These are phyloP conservation scores for Lasioglossum zephyrum DNA, from an alignment of 2,888 invertebrate species.

Conservation along the genomic window DNA sequence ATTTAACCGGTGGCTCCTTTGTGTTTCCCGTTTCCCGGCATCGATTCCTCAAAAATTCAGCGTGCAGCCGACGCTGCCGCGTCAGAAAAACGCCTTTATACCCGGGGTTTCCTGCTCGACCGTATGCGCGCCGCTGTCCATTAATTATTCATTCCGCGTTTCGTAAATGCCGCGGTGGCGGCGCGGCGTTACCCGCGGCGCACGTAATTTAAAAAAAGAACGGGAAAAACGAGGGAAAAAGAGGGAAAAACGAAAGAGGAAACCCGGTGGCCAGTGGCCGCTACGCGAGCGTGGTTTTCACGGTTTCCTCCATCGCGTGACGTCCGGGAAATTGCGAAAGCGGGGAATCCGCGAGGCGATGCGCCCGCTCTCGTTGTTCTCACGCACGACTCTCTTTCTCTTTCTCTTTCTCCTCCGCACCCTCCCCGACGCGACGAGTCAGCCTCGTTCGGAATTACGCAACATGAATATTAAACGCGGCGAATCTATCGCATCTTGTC, in stretches of 20 bases:
- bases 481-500: constrained; percentile 57
- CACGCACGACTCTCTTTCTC: not conserved
- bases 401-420: not conserved
- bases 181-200: constrained; percentile 38
- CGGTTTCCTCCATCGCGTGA: constrained; percentile 47
- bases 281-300: constrained; percentile 51
- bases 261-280: not conserved
- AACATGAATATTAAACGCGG: constrained; percentile 64
- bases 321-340: constrained; percentile 52
- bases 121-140: constrained; percentile 45
- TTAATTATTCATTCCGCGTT: constrained; percentile 70
- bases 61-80: not conserved
- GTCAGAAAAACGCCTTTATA: constrained; percentile 55
- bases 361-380: constrained; percentile 1
- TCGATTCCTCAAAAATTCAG: constrained; percentile 30
- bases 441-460: constrained; percentile 49
- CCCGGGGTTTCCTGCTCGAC: constrained; percentile 18
- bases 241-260: not conserved
- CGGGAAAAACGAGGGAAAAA: not conserved
- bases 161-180: constrained; percentile 60
- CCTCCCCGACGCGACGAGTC: constrained; percentile 3
- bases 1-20: not conserved
- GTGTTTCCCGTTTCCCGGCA: not conserved
- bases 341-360: constrained; percentile 26
- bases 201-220: constrained; percentile 57